Conservation (phyloP, 2,113 vertebrate species). For the Numenius arquata region DNA sequence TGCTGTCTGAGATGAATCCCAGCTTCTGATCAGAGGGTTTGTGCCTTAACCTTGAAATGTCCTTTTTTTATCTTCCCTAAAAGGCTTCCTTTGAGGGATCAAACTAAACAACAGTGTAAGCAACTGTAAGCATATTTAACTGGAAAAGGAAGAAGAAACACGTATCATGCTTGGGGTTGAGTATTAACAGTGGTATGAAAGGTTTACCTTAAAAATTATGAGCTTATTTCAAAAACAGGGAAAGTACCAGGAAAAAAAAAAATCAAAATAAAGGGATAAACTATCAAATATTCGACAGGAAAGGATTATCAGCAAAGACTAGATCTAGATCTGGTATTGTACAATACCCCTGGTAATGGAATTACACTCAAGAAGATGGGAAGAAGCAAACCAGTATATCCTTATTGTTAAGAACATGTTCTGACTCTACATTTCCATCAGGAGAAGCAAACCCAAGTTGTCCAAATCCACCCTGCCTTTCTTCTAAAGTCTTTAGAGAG, state of each 20-base stretch:
- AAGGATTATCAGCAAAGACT: neutral
- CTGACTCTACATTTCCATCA: neutral
- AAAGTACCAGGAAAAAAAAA: neutral
- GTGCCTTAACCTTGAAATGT: neutral
- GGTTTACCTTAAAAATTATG: neutral
- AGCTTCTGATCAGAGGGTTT: neutral
- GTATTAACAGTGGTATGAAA: neutral
- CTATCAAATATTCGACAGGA: neutral
- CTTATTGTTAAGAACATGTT: neutral
- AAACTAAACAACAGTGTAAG: neutral
- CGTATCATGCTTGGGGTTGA: fast-evolving
- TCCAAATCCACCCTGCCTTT: neutral
- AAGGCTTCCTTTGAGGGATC: neutral
- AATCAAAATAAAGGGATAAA: neutral
- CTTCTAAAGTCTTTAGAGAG: neutral
- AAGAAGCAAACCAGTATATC: neutral
- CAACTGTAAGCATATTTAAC: neutral
- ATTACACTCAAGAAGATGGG: neutral
- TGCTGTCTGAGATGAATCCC: neutral
- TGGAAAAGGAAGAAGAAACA: neutral
- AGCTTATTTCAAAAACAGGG: neutral
- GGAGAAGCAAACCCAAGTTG: neutral
- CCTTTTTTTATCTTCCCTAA: neutral
- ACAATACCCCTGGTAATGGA: neutral
- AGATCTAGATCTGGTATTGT: too few species aligned